These are phyloP conservation scores for Urosaurus nigricauda DNA, from an alignment of 2,797 vertebrate species.

Conservation along the genomic window DNA sequence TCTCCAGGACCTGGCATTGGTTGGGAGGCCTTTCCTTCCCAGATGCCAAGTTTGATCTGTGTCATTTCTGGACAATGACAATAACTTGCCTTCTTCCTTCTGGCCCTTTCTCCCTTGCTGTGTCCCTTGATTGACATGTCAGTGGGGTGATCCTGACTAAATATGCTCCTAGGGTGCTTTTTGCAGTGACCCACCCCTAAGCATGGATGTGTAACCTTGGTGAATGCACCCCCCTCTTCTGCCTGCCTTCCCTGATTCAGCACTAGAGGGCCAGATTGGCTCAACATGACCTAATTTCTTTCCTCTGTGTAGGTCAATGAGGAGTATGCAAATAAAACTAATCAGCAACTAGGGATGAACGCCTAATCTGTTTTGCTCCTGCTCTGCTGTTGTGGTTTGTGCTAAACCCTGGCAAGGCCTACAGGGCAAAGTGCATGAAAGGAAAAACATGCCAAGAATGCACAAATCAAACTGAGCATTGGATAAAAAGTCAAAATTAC, in stretches of 20 bases:
- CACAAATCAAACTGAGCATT: neutral
- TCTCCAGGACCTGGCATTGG: neutral
- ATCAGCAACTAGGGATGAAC: constrained; percentile 62
- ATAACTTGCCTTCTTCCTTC: neutral
- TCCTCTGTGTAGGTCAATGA: constrained; percentile 63
- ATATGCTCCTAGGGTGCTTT: constrained; percentile 60
- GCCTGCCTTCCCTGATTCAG: constrained; percentile 56
- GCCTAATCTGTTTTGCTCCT: constrained; percentile 56
- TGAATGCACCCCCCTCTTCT: constrained; percentile 43
- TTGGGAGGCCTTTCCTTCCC: neutral
- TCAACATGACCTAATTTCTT: constrained; percentile 78
- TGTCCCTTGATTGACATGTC: constrained; percentile 51
- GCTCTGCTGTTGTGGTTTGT: neutral
- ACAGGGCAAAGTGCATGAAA: too few relatives aligned
- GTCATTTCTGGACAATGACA: neutral
- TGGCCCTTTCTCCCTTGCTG: neutral
- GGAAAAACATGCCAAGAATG: neutral
- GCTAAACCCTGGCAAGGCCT: neutral
- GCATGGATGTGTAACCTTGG: constrained; percentile 54
- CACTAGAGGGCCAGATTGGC: constrained; percentile 68
- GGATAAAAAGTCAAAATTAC: too few relatives aligned
- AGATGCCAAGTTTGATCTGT: neutral
- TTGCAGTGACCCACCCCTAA: constrained; percentile 50
- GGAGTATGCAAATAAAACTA: constrained; percentile 62
- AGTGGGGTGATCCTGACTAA: constrained; percentile 57